Evolutionary conservation across 2,113 vertebrate species (phyloP).

Genomic region (Gasterosteus aculeatus): DNA sequence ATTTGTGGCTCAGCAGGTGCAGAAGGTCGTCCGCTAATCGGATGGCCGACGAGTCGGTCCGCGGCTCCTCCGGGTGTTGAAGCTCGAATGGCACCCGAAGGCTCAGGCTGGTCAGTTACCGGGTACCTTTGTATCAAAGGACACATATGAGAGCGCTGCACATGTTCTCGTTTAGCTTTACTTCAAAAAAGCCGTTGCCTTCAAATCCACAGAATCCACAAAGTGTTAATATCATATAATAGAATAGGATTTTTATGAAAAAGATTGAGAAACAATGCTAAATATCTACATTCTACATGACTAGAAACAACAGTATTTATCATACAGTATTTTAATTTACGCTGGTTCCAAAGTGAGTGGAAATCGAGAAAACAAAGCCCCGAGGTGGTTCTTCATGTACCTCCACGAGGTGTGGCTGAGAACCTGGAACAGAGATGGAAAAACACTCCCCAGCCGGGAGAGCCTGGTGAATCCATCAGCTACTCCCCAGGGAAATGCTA

Average conservation of each 20-base stretch:
- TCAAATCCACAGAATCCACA: not conserved
- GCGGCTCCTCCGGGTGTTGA: not conserved
- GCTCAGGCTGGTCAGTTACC: not conserved
- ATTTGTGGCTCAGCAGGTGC: not conserved
- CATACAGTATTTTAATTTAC: not conserved
- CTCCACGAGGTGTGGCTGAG: not conserved
- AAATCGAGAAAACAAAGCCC: conserved; percentile 5
- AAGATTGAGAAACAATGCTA: not conserved
- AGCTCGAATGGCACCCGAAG: not conserved
- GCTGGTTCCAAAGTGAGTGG: not conserved
- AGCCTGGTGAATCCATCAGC: conserved; percentile 28
- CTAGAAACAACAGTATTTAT: not conserved
- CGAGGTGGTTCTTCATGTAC: conserved; percentile 3
- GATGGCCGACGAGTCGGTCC: not conserved
- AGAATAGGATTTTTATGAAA: not conserved
- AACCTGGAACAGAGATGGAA: conserved; percentile 1
- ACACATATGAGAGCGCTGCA: not conserved
- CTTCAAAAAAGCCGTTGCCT: not conserved
- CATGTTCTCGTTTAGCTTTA: not conserved
- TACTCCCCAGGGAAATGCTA: conserved; percentile 3
- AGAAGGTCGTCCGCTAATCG: not conserved
- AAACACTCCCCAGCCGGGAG: conserved; percentile 23
- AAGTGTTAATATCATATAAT: not conserved
- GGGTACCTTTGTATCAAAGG: not conserved
- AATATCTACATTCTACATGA: not conserved